These are phyloP conservation scores for Gorsachius magnificus DNA, from an alignment of 2,797 vertebrate species.

Conservation along the genomic window DNA sequence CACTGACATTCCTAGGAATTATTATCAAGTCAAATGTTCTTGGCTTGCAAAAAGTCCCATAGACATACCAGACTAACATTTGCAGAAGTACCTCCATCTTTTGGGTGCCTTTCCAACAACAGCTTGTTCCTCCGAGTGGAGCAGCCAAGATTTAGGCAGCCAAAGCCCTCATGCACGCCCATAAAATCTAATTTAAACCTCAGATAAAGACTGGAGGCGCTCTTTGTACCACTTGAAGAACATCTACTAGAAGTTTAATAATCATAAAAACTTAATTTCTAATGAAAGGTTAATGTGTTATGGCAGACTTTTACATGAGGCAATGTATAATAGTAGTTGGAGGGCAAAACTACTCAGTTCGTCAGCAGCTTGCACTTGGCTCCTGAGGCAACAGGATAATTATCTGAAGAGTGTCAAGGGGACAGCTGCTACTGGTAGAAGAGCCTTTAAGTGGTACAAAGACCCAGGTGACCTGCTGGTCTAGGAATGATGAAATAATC, in stretches of 20 bases:
- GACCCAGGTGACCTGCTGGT: not conserved
- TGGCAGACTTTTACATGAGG: not conserved
- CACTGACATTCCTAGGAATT: not conserved
- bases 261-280: not conserved
- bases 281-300: constrained; percentile 18
- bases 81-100: not conserved
- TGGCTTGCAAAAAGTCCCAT: not conserved
- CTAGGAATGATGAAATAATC: constrained; percentile 19
- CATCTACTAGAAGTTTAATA: not conserved
- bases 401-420: not conserved
- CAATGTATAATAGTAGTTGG: not conserved
- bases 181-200: not conserved
- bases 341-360: not conserved
- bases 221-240: not conserved
- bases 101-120: not conserved
- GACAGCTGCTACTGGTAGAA: not conserved
- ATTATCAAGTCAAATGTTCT: not conserved
- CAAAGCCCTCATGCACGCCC: not conserved
- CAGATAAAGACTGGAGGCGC: not conserved
- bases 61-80: not conserved
- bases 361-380: not conserved
- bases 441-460: not conserved
- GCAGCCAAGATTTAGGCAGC: not conserved
- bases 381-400: constrained; percentile 9
- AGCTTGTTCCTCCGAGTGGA: not conserved